phyloP scores from a whole-genome alignment of 2,113 vertebrate genomes.

The Elephas maximus region DNA sequence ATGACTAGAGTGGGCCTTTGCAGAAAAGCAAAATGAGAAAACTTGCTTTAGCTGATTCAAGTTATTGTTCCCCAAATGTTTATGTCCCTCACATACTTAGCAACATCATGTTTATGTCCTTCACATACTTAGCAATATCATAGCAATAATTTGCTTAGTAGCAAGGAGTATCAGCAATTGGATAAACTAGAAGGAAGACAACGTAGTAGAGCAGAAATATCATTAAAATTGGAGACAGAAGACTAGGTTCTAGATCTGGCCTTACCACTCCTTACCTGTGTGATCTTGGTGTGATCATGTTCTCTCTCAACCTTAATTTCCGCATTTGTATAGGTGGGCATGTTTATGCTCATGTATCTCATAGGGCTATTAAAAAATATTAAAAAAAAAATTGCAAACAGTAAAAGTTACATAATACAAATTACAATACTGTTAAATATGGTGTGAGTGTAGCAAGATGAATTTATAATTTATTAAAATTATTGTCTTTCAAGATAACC shows the following conservation, averaged over 20 bases:
- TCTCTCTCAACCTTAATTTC: not conserved
- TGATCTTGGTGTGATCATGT: not conserved
- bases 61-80: not conserved
- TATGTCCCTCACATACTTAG: not conserved
- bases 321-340: not conserved
- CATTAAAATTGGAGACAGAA: constrained; percentile 7
- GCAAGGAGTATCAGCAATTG: not conserved
- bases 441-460: not conserved
- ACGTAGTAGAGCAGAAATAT: not conserved
- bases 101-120: not conserved
- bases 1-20: not conserved
- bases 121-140: not conserved
- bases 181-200: not conserved
- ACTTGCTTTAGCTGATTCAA: not conserved
- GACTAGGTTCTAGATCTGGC: not conserved
- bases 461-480: constrained; percentile 55
- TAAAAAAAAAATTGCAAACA: not conserved
- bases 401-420: not conserved
- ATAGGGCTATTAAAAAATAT: not conserved
- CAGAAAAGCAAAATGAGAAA: not conserved
- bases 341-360: not conserved
- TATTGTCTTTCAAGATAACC: constrained; percentile 2
- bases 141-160: not conserved
- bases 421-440: not conserved
- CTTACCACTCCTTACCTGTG: not conserved